Evolutionary conservation across 2,797 vertebrate genomes (phyloP).

Genomic region (Perdix hodgsoniae): DNA sequence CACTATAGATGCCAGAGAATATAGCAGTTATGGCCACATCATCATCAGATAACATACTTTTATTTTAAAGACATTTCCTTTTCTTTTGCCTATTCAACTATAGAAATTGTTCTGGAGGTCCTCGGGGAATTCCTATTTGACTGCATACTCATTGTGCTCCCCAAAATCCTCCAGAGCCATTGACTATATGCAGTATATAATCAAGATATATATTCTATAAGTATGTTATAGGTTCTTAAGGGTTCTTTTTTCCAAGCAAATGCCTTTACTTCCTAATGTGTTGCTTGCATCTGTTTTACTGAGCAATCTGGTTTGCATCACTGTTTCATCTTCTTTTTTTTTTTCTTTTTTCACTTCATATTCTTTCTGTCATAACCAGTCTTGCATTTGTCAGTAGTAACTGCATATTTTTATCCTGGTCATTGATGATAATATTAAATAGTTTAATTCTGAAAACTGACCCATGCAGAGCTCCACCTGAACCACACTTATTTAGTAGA

Average conservation of each 20-base stretch:
- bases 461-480: not conserved
- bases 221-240: too few relatives aligned
- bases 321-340: slow-evolving; percentile 14
- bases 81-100: not conserved
- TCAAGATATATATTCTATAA: not conserved
- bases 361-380: not conserved
- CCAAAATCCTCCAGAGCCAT: not conserved
- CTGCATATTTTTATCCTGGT: not conserved
- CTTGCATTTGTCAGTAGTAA: not conserved
- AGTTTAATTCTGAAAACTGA: slow-evolving; percentile 1
- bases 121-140: not conserved
- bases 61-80: not conserved
- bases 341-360: not conserved
- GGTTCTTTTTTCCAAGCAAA: not conserved
- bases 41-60: not conserved
- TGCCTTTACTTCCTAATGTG: slow-evolving; percentile 14
- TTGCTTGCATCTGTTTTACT: slow-evolving; percentile 43
- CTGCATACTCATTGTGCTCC: not conserved
- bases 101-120: not conserved
- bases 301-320: slow-evolving; percentile 52
- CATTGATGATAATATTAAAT: not conserved
- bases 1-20: not conserved
- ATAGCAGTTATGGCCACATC: not conserved
- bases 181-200: not conserved
- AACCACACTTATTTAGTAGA: not conserved